A percentile compares a stretch with the other conserved stretches of the same genome.
Evolutionary conservation across 2,113 vertebrate species (phyloP).

Genomic region (Chascanopsetta lugubris): DNA sequence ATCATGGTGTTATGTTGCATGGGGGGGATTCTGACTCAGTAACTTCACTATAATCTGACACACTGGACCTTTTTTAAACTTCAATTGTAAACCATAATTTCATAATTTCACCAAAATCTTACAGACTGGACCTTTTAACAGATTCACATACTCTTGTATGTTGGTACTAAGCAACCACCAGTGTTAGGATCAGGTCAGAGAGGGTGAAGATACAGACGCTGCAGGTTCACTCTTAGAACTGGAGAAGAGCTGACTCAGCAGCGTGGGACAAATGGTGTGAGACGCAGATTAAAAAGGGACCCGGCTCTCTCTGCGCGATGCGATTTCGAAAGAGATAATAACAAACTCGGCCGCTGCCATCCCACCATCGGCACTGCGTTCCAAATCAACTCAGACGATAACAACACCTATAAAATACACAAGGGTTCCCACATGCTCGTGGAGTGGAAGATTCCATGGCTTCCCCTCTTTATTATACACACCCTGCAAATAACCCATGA

Average conservation of each 20-base stretch:
- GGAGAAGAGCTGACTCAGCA: background rate
- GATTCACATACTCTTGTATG: too few relatives aligned
- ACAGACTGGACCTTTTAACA: too few relatives aligned
- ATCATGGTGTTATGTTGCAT: background rate
- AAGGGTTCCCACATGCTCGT: slow-evolving; percentile 15
- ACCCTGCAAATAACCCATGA: slow-evolving; percentile 5
- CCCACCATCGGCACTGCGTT: background rate
- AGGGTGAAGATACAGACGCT: too few relatives aligned
- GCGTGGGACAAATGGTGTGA: background rate
- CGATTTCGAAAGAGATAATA: background rate
- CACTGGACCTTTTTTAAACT: too few relatives aligned
- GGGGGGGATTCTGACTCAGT: too few relatives aligned
- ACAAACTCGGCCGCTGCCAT: slow-evolving; percentile 1
- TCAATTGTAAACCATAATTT: too few relatives aligned
- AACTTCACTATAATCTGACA: too few relatives aligned
- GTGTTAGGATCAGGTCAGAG: background rate
- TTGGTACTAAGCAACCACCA: background rate
- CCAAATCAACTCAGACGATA: slow-evolving; percentile 3
- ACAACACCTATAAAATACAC: slow-evolving; percentile 30
- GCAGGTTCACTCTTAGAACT: background rate
- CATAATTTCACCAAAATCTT: too few relatives aligned
- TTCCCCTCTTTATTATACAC: background rate
- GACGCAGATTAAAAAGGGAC: background rate
- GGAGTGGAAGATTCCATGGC: background rate
- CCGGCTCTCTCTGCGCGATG: background rate